These are phyloP conservation scores for Phalera bucephala DNA, from an alignment of 2,888 invertebrate species.

Conservation along the genomic window DNA sequence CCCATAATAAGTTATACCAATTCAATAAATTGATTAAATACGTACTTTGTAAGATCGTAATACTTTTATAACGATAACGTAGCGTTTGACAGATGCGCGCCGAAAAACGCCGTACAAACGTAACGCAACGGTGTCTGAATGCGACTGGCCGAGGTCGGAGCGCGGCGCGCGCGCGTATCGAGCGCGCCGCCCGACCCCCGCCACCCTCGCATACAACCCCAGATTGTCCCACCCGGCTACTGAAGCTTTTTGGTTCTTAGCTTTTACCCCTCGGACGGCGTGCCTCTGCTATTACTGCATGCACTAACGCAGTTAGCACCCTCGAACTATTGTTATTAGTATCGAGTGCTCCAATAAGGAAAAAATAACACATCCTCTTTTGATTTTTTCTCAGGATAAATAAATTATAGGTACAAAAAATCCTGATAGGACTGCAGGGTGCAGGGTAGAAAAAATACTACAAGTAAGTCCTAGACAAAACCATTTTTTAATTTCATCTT, in stretches of 20 bases:
- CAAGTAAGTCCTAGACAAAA: too few relatives aligned
- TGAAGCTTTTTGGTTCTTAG: conserved; percentile 42
- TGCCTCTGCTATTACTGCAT: conserved; percentile 6
- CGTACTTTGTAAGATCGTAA: conserved; percentile 61
- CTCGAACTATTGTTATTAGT: too few relatives aligned
- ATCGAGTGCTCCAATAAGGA: too few relatives aligned
- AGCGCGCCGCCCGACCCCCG: conserved; percentile 53
- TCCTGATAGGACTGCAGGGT: too few relatives aligned
- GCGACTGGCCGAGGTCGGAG: conserved; percentile 59
- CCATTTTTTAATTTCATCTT: too few relatives aligned
- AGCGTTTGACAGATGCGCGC: conserved; percentile 63
- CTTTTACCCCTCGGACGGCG: conserved; percentile 36
- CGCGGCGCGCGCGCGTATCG: conserved; percentile 79
- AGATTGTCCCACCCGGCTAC: conserved; percentile 47
- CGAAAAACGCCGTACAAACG: conserved; percentile 46
- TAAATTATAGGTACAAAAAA: too few relatives aligned
- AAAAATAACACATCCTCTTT: too few relatives aligned
- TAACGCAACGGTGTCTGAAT: conserved; percentile 59
- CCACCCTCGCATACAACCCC: conserved; percentile 66
- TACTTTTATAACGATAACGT: conserved; percentile 65
- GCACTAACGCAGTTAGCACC: conserved; percentile 14
- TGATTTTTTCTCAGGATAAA: too few relatives aligned
- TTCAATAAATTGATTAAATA: conserved; percentile 33
- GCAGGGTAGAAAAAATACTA: too few relatives aligned
- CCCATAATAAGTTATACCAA: conserved; percentile 10